phyloP scores from a whole-genome alignment of 2,113 vertebrate genomes.

The Nothocercus nigrocapillus region DNA sequence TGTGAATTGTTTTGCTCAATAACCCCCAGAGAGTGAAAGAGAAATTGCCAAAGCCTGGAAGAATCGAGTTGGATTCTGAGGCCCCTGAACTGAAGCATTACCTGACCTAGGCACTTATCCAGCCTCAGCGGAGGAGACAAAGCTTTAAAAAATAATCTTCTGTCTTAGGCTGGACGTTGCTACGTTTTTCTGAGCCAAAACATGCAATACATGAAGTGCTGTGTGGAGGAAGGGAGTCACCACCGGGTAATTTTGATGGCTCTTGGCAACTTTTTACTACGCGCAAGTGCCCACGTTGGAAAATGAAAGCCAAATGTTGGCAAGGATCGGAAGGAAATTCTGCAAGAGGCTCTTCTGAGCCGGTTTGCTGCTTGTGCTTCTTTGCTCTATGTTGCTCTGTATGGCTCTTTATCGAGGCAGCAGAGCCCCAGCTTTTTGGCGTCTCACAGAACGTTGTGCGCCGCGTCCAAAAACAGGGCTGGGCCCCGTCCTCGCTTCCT shows the following conservation, averaged over 20 bases:
- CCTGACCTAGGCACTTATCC: background rate
- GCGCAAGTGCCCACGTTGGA: background rate
- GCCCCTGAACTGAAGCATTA: background rate
- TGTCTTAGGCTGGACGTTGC: background rate
- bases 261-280: background rate
- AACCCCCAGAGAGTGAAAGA: background rate
- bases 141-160: background rate
- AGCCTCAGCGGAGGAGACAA: background rate
- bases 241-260: background rate
- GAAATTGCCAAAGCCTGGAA: background rate
- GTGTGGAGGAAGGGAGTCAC: background rate
- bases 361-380: background rate
- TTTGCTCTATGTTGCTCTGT: background rate
- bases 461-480: too few species aligned
- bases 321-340: background rate
- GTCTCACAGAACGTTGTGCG: background rate
- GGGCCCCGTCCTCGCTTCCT: background rate
- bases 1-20: background rate
- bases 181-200: background rate
- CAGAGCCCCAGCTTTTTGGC: background rate
- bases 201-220: background rate
- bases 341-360: too few species aligned
- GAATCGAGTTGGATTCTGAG: background rate
- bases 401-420: background rate
- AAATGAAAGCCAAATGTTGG: background rate